Evolutionary conservation across 2,113 vertebrate species (phyloP), one percentile per base, ranked within the genome.

Genomic region (Catagonus wagneri): DNA sequence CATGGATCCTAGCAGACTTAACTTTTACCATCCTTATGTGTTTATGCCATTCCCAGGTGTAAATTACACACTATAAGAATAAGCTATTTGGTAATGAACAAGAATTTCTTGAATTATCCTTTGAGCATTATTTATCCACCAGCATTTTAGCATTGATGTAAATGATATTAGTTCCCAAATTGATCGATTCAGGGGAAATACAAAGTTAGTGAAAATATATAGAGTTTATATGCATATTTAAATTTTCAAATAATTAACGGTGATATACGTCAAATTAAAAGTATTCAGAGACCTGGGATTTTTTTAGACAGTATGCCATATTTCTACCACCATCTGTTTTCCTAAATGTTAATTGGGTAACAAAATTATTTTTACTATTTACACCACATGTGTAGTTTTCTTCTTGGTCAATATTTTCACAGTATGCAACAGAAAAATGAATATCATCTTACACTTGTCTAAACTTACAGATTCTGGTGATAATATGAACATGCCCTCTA

Each of bases 241-340:
- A 60, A 29, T 65, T 76, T 58, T 71, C 27, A 50, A 79, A 20
- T 78, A 34, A 52, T 89, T 90, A 58, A 66, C 15, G 9, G 63
- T 50, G 81, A 39, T 52, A 84, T 23, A 79, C 71, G 69, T 58
- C 23, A 86, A 52, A 74, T 80, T 23, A 39, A 25, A 93, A 91
- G 65, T 4, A 87, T 94, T 81, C 32, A 94, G 32, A 87, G 27
- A 91, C 32, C n/a, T 81, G 36, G 29, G 60, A 8, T 66, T 58
- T 71, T 75, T 96, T 80, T 16, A 58, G 56, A 90, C 39, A 36
- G 3, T 79, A 58, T 19, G 20, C 22, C 60, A 80, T 12, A 16
- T 32, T 86, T 96, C 39, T 76, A 74, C 50, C 32, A 87, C 52
- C 68, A 68, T 85, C 50, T 80, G 58, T 74, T 90, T 87, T 52